Base-by-base conservation (phyloP, 2,113 vertebrate genomes). In the Burhinus bistriatus region DNA sequence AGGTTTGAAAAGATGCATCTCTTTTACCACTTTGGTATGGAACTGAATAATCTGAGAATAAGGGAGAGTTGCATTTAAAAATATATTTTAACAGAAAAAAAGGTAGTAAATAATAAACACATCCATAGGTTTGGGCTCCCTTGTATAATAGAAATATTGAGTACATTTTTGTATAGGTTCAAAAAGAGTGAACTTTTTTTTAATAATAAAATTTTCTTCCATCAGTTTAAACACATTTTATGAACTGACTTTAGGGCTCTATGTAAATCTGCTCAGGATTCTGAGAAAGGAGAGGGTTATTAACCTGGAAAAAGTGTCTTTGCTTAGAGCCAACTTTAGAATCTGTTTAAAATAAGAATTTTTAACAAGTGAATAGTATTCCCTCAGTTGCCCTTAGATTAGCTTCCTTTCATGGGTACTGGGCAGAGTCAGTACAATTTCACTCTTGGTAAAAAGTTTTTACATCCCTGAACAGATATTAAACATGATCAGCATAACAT, bases 401-500 rank as follows among this genome's bases (percentile, higher is more conserved):
- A 86, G 64, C 58, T 93, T 91, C 65, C 23, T 94, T 94, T 95
- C 89, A 94, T 40, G 82, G 85, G 44, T 81, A 83, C 23, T 84
- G 68, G 80, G 80, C 68, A 96, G 34, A 91, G 21, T 45, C 80
- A 70, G 90, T 84, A 78, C 14, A 87, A 57, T 81, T 94, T 97
- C 76, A 90, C 51, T 97, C 68, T 55, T 68, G 68, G n/a, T 86
- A 81, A 90, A 88, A 89, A 83, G 29, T 90, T 96, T 96, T 94
- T 71, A 83, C 80, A 72, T 95, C 88, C 76, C 88, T 76, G 94
- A 97, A 75, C 83, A 97, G 93, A 90, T 84, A 96, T 96, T 92
- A 96, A 86, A 95, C 88, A 94, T 82, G 80, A 95, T 95, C 95
- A 95, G 83, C 83, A 90, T 90, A 96, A 93, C 76, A 89, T 94